Percentiles rank a stretch among this genome's conserved stretches.
phyloP scores from a whole-genome alignment of 2,113 vertebrate genomes.

The Dasyprocta punctata region DNA sequence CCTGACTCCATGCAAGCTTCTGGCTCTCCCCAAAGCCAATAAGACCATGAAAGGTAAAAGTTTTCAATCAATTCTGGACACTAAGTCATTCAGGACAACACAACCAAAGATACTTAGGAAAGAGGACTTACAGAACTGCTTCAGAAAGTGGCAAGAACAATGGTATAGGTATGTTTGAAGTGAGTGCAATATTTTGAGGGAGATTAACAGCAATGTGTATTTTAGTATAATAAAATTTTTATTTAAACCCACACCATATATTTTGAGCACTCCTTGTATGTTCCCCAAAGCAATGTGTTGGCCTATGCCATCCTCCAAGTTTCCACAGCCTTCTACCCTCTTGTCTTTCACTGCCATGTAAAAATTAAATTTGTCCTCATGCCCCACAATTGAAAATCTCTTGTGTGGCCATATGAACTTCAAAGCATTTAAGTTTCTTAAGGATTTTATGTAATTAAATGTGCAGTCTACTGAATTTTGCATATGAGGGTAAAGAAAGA shows the following conservation, averaged over 20 bases:
- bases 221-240: neutral
- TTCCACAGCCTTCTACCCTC: neutral
- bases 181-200: neutral
- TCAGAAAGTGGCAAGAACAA: neutral
- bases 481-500: neutral
- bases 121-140: neutral
- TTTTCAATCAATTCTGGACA: neutral
- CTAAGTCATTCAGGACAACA: neutral
- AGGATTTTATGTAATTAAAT: neutral
- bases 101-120: neutral
- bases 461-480: neutral
- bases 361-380: neutral
- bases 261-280: neutral
- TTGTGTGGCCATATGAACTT: neutral
- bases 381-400: neutral
- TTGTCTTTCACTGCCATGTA: neutral
- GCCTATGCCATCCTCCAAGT: neutral
- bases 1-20: neutral
- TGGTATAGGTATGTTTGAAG: neutral
- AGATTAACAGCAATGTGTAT: neutral
- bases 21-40: neutral
- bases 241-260: neutral
- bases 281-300: rapidly evolving
- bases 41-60: neutral
- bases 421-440: conserved; percentile 28